Base-by-base conservation (phyloP, 2,113 vertebrate species). In the Argyrosomus japonicus region DNA sequence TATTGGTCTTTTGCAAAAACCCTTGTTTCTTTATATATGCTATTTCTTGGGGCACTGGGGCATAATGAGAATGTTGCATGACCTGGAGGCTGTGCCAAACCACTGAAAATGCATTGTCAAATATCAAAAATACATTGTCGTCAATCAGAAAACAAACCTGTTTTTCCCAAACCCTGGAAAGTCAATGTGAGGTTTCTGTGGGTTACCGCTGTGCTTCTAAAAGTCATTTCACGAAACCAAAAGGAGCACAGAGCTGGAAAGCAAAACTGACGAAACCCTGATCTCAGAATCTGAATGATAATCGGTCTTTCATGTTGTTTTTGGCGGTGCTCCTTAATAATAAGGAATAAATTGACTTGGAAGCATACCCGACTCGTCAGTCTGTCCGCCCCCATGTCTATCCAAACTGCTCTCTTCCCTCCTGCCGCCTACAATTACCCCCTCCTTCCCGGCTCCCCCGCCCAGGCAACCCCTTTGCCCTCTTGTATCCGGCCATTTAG, bases 401-500 rank as follows among this genome's bases (percentile, higher is more conserved):
- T 85, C 89, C 75, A 79, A 87, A 85, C 72, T 69, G 43, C 74
- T 72, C 85, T 48, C 45, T 84, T 40, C 81, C 68, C 56, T 8
- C 68, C 19, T 27, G 68, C 64, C 90, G 85, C 68, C 81, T 75
- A 89, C 91, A 89, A 89, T 90, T 85, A 87, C 85, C 74, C 86
- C 86, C 80, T 77, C 82, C 77, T 62, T 48, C 21, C 43, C 27
- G 3, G 61, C 80, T 81, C 87, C 83, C 77, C 85, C 84, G 50
- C 82, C 68, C 73, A 73, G 81, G 78, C 86, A 89, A 77, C 91
- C 88, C 81, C 79, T 90, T 88, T 92, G 88, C 89, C 91, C 92
- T 86, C 91, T 94, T 92, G 90, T 91, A 93, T 94, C 91, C 86
- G 88, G 91, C 88, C 87, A 89, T 89, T 94, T 93, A 93, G 90